Evolutionary conservation across 2,797 vertebrate species (phyloP).

Genomic region (Loriculus beryllinus): DNA sequence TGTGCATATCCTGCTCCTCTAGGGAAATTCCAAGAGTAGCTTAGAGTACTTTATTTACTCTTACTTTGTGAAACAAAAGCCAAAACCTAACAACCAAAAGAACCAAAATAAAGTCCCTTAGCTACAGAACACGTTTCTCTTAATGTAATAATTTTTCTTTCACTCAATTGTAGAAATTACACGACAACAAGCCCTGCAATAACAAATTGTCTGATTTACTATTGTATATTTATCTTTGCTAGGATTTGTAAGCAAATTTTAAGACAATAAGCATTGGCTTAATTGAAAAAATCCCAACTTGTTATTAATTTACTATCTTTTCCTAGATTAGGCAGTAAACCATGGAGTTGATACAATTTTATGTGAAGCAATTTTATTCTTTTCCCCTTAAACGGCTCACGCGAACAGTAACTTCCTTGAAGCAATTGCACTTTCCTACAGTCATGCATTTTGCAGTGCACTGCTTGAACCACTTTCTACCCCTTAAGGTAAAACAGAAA

Average conservation of each 20-base stretch:
- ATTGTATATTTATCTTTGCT: slow-evolving; percentile 57
- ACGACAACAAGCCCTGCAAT: slow-evolving; percentile 34
- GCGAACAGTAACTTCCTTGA: neutral
- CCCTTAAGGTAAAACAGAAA: neutral
- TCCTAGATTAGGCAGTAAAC: slow-evolving; percentile 9
- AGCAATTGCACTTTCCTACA: neutral
- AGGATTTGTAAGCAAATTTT: slow-evolving; percentile 43
- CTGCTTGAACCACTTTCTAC: neutral
- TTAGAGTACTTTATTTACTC: slow-evolving; percentile 6
- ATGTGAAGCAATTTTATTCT: slow-evolving; percentile 38
- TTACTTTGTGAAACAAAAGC: neutral
- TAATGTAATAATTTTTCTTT: slow-evolving; percentile 59
- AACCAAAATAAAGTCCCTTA: neutral
- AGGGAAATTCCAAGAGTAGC: neutral
- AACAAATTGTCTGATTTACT: slow-evolving; percentile 51
- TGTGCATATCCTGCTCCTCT: neutral
- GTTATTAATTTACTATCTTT: slow-evolving; percentile 30
- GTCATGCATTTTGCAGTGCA: neutral
- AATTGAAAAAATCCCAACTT: slow-evolving; percentile 60
- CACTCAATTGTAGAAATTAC: slow-evolving; percentile 58
- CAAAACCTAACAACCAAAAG: neutral
- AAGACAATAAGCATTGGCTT: slow-evolving; percentile 27
- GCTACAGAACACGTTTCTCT: slow-evolving; percentile 52
- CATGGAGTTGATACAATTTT: slow-evolving; percentile 20
- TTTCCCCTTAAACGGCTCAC: neutral